These are phyloP conservation scores for Leucoraja erinaceus DNA, from an alignment of 2,113 vertebrate species.

Conservation along the genomic window DNA sequence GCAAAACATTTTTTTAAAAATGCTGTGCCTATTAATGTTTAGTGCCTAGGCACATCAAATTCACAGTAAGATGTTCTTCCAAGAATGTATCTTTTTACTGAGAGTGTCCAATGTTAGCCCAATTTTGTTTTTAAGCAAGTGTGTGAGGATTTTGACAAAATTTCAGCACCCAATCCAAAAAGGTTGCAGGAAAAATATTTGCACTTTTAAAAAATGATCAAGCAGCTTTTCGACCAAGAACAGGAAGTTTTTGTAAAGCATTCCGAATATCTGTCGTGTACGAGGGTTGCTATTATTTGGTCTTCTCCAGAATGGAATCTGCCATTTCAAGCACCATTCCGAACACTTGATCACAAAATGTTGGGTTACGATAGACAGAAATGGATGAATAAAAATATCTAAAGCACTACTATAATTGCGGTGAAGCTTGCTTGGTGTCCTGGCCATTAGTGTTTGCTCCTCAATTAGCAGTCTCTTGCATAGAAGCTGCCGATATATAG, in stretches of 20 bases:
- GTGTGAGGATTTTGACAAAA: background rate
- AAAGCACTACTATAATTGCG: background rate
- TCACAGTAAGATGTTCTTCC: background rate
- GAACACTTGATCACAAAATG: background rate
- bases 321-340: background rate
- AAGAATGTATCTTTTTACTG: background rate
- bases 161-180: background rate
- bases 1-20: too few species aligned
- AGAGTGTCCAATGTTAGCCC: background rate
- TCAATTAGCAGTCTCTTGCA: background rate
- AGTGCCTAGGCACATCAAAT: background rate
- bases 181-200: too few species aligned
- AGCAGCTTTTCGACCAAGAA: background rate
- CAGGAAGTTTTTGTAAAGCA: background rate
- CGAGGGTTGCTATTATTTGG: background rate
- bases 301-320: background rate
- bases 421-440: background rate
- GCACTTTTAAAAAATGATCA: too few species aligned
- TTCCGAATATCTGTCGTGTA: too few species aligned
- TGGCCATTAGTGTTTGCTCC: background rate
- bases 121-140: background rate
- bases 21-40: background rate
- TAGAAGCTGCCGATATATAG: background rate
- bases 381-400: background rate
- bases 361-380: background rate